Percentiles rank a stretch among this genome's conserved stretches.
Evolutionary conservation across 2,888 invertebrate genomes (phyloP).

Genomic region (Callyntrura guangdongensis): DNA sequence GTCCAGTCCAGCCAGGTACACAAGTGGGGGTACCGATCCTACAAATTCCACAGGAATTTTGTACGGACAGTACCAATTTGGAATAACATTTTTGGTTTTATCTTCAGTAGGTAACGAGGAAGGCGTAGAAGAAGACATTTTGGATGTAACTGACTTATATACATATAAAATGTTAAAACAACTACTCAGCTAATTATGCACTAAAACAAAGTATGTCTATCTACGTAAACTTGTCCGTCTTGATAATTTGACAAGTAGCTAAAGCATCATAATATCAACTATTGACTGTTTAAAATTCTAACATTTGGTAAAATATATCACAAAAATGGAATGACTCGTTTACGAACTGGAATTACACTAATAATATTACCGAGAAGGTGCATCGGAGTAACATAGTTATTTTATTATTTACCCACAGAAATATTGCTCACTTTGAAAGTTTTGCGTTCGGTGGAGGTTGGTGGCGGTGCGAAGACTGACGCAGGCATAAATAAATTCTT

Average conservation of each 20-base stretch:
- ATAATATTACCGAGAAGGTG: too few species aligned
- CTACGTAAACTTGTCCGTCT: too few species aligned
- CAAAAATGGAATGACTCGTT: too few species aligned
- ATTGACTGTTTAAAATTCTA: too few species aligned
- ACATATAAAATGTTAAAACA: background rate
- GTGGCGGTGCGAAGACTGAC: background rate
- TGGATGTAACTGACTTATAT: background rate
- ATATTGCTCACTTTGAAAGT: background rate
- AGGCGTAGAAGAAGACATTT: background rate
- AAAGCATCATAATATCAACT: background rate
- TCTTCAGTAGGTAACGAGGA: background rate
- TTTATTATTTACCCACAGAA: background rate
- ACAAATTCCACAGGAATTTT: conserved; percentile 93
- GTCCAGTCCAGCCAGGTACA: conserved; percentile 96
- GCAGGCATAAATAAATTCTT: background rate
- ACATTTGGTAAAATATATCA: too few species aligned
- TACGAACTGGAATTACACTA: too few species aligned
- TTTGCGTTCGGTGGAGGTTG: background rate
- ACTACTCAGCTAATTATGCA: background rate
- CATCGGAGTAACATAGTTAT: too few species aligned
- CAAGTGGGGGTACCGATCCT: conserved; percentile 93
- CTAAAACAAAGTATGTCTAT: background rate
- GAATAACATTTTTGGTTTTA: conserved; percentile 44
- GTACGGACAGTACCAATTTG: conserved; percentile 83
- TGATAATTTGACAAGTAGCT: background rate